Base-by-base conservation (phyloP, 2,113 vertebrate species). In the Arvicanthis niloticus region DNA sequence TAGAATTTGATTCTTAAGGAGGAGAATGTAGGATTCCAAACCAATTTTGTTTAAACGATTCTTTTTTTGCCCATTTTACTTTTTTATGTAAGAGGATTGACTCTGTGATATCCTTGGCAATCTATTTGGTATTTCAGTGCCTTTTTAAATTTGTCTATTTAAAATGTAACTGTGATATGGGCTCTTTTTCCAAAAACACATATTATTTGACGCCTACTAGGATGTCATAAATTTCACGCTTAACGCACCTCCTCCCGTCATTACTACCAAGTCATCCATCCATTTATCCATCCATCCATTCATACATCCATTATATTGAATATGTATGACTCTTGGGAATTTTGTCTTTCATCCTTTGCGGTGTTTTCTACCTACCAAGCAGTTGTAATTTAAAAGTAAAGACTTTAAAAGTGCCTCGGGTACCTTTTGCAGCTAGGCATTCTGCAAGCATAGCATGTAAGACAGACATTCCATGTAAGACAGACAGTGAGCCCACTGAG, bases 41-140 rank as follows among this genome's bases (percentile, higher is more conserved):
- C 19, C 29, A 78, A 89, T 77, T 86, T 93, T 92, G 90, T 94
- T 91, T 68, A 78, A 91, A 93, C 70, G 19, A 70, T 31, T 9
- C 58, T 96, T 96, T 56, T 51, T 96, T 97, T 89, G 40, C 90
- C 77, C 92, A 9, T 87, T 80, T 92, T 31, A 80, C 10, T 97
- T 21, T 96, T 96, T 91, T 62, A 65, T 91, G 51, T 60, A 76
- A 53, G 34, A 72, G 53, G 85, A 86, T 92, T 94, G 81, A 92
- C 37, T n/a, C 37, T 40, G 60, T 40, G 22, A 48, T 65, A 68
- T 13, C 31, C 67, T 89, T 90, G 89, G 95, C 89, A 91, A 90
- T 88, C 48, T 97, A 42, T 84, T 62, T 96, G 89, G 48, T 81
- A 89, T 95, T 89, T 95, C 76, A 92, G 3, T 91, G 90, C 56